Evolutionary conservation across 2,888 invertebrate genomes (phyloP), one percentile per base, ranked within the genome.

Genomic region (Drosophila limbata): DNA sequence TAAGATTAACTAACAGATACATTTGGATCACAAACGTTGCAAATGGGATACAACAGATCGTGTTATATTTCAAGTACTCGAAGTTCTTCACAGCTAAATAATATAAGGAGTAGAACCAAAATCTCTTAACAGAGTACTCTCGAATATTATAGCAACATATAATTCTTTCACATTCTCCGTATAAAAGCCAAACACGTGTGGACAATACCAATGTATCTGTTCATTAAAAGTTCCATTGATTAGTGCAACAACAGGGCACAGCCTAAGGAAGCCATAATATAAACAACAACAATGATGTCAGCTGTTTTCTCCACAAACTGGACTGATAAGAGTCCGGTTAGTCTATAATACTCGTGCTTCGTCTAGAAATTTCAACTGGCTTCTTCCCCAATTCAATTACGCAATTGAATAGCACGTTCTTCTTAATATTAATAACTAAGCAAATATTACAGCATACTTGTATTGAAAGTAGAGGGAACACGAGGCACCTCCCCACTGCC

Each of bases 291-390:
- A 69, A 6, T 55, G 60, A 31, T 63, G 69, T 61, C 63, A 65
- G 42, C 69, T 64, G 28, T 52, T 44, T 69, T 42, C 37, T 37
- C 37, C 21, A 44, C 35, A 33, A 56, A 19, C 19, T 45, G 4
- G 8, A 44, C 64, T 74, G 79, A 79, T 79, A 76, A 79, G 59
- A 42, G 10, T 13, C 10, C 17, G 15, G 31, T 31, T 39, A 9
- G 10, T 19, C 42, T 35, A 13, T 28, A 28, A 48, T 56, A 52
- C 28, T 25, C 5, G 48, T 47, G 13, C 67, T 50, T 65, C 48
- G 70, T 66, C 84, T 77, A 55, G 77, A 68, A 84, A n/a, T 56
- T 71, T 60, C 69, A 53, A 60, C 66, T 60, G 57, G 45, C 28
- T 68, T 63, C 44, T 39, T 40, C n/a, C 69, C 35, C 45, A 47